Conservation (phyloP, 2,113 vertebrate genomes). For the Cryptoleucopteryx plumbea region DNA sequence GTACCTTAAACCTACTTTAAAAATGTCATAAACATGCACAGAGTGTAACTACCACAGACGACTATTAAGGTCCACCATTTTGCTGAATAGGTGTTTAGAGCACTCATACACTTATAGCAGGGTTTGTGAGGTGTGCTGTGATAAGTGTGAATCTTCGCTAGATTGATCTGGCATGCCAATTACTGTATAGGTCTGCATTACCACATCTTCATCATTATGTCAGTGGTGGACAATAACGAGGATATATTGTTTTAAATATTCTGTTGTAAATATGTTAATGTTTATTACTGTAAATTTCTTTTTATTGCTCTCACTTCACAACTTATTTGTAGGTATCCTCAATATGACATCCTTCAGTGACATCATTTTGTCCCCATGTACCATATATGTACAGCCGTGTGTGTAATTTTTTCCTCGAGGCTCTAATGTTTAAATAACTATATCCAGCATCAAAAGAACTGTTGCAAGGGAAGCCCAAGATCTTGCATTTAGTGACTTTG, state of each 20-base stretch:
- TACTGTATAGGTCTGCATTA: background rate
- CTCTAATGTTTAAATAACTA: background rate
- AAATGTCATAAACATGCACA: background rate
- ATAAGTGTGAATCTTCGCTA: background rate
- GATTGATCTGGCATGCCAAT: background rate
- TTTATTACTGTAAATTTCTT: background rate
- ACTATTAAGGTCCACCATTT: background rate
- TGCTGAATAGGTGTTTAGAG: background rate
- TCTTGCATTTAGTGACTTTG: background rate
- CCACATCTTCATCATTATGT: background rate
- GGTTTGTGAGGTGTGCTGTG: background rate
- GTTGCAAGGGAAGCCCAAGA: background rate
- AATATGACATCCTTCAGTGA: background rate
- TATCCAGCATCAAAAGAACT: background rate
- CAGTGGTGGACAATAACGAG: background rate
- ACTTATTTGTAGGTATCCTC: background rate
- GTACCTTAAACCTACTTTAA: background rate
- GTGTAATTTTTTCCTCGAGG: background rate
- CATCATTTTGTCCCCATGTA: background rate
- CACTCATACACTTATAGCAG: background rate
- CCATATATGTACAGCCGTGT: background rate
- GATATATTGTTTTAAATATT: background rate
- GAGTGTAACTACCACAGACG: background rate
- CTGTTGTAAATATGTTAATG: background rate
- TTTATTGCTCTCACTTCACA: background rate